Percentiles rank a stretch among this genome's conserved stretches.
Conservation (phyloP, 2,113 vertebrate species). For the Origma solitaria region DNA sequence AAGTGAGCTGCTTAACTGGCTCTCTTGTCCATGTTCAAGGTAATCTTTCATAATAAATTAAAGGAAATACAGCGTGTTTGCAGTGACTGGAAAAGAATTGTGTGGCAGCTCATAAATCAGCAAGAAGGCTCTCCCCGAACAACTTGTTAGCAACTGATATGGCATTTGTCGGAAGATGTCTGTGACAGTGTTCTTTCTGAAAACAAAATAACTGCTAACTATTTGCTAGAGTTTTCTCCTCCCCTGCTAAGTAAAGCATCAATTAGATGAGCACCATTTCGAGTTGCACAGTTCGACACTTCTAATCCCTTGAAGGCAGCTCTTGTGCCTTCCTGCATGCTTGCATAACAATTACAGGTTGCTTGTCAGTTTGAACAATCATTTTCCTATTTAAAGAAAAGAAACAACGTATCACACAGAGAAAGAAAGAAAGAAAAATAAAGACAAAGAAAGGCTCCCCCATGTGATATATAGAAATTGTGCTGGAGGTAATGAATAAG, state of each 20-base stretch:
- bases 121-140: constrained; percentile 16
- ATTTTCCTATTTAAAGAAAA: background rate
- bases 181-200: background rate
- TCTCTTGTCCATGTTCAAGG: background rate
- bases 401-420: background rate
- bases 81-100: background rate
- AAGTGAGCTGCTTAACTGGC: background rate
- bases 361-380: constrained; percentile 5
- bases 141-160: constrained; percentile 24
- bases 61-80: background rate
- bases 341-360: background rate
- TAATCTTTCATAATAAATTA: background rate
- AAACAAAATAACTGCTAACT: background rate
- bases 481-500: background rate
- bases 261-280: constrained; percentile 16
- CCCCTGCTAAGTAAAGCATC: background rate
- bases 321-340: background rate
- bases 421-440: background rate
- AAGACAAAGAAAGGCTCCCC: background rate
- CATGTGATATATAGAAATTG: accelerated
- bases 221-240: background rate
- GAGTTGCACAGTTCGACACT: background rate
- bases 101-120: background rate
- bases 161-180: background rate
- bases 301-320: background rate